Conservation (phyloP, 2,797 vertebrate genomes). For the Anguilla megastoma region DNA sequence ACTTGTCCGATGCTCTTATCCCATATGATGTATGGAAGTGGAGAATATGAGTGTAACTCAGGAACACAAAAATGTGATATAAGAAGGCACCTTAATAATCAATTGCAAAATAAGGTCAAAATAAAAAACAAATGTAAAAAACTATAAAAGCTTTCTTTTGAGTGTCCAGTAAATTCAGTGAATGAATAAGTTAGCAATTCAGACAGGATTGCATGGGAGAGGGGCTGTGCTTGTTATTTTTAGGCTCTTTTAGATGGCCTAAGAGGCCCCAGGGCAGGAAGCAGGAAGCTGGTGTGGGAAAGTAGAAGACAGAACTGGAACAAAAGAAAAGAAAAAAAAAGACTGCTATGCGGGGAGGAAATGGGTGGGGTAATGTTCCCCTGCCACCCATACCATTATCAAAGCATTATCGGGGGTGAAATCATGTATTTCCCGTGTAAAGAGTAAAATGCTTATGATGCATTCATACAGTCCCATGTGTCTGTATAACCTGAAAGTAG, state of each 20-base stretch:
- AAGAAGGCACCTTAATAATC: not conserved
- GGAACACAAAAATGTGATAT: not conserved
- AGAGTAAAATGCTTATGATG: constrained; percentile 39
- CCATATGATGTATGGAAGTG: not conserved
- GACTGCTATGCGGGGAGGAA: constrained; percentile 67
- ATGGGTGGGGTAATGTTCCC: constrained; percentile 68
- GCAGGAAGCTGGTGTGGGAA: constrained; percentile 72
- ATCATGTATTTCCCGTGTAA: constrained; percentile 56
- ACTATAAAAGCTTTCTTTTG: not conserved
- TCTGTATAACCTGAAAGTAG: constrained; percentile 28
- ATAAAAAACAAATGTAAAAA: not conserved
- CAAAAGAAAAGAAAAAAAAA: constrained; percentile 57
- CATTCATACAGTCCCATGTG: constrained; percentile 40
- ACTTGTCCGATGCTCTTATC: not conserved
- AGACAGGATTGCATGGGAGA: constrained; percentile 60
- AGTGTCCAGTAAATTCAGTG: constrained; percentile 40
- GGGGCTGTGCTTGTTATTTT: constrained; percentile 68
- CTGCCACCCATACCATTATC: constrained; percentile 59
- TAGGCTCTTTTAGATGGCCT: constrained; percentile 41
- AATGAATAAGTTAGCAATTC: constrained; percentile 70
- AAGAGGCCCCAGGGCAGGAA: constrained; percentile 58
- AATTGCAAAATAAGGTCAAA: not conserved
- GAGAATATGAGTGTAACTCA: not conserved
- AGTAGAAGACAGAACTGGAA: constrained; percentile 66
- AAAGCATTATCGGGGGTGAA: constrained; percentile 54